Evolutionary conservation across 2,113 vertebrate species (phyloP).

Genomic region (Oceanites oceanicus): DNA sequence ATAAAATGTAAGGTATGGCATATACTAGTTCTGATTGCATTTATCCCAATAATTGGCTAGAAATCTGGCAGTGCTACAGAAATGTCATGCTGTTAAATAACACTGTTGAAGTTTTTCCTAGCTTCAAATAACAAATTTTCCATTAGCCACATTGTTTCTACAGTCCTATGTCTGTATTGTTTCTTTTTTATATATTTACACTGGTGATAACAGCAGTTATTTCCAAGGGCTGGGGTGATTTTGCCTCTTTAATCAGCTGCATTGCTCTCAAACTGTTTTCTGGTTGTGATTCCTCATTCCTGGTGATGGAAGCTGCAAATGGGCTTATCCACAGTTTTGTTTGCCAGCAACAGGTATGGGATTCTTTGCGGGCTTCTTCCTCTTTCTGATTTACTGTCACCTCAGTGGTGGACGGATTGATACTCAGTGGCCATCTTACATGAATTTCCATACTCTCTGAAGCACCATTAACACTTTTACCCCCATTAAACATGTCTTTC

Average conservation of each 20-base stretch:
- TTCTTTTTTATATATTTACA: not conserved
- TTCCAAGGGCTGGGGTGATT: not conserved
- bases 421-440: not conserved
- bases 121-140: not conserved
- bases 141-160: not conserved
- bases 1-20: not conserved
- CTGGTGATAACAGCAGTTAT: not conserved
- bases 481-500: not conserved
- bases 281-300: not conserved
- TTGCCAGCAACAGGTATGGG: not conserved
- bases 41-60: not conserved
- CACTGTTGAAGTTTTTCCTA: not conserved
- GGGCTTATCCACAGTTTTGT: not conserved
- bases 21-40: not conserved
- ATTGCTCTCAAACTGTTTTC: not conserved
- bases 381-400: not conserved
- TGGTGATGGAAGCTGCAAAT: not conserved
- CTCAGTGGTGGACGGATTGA: not conserved
- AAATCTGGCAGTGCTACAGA: not conserved
- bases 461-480: not conserved
- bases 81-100: not conserved
- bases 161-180: not conserved
- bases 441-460: not conserved
- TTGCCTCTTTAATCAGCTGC: not conserved
- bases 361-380: not conserved